Percentiles rank a stretch among this genome's conserved stretches.
Conservation (phyloP, 2,888 invertebrate species). For the Leptinotarsa haldemani region DNA sequence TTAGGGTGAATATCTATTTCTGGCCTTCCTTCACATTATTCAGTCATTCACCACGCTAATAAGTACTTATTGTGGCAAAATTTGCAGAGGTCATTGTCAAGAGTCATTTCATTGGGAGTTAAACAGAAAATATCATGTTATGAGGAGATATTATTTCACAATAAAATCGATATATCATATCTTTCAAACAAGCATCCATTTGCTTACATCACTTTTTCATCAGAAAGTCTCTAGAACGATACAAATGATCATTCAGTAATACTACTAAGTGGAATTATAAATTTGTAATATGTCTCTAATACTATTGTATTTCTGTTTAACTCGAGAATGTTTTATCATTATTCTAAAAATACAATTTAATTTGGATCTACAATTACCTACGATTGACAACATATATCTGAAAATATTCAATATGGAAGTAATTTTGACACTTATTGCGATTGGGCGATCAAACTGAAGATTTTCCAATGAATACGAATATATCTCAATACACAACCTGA, state of each 20-base stretch:
- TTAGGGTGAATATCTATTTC: constrained; percentile 36
- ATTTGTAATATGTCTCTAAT: background rate
- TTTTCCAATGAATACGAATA: constrained; percentile 30
- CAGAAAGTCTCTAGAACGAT: no score
- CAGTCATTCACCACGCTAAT: constrained; percentile 61
- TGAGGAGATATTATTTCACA: background rate
- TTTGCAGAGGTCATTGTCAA: constrained; percentile 55
- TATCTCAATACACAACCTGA: constrained; percentile 6
- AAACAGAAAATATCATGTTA: constrained; percentile 42
- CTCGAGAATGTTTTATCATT: constrained; percentile 50
- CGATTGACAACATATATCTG: constrained; percentile 43
- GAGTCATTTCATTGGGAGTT: constrained; percentile 46
- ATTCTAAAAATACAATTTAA: constrained; percentile 52
- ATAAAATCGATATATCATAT: constrained; percentile 10
- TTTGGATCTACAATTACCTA: constrained; percentile 51
- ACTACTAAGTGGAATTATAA: no score
- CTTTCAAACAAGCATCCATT: background rate
- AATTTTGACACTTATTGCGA: constrained; percentile 59
- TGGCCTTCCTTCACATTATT: constrained; percentile 52
- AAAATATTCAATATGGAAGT: constrained; percentile 35
- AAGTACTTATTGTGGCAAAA: constrained; percentile 59
- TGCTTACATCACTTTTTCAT: background rate
- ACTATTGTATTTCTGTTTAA: constrained; percentile 45
- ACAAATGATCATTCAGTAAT: no score
- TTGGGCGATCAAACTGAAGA: constrained; percentile 54